Evolutionary conservation across 2,113 vertebrate genomes (phyloP).

Genomic region (Sorex fumeus): DNA sequence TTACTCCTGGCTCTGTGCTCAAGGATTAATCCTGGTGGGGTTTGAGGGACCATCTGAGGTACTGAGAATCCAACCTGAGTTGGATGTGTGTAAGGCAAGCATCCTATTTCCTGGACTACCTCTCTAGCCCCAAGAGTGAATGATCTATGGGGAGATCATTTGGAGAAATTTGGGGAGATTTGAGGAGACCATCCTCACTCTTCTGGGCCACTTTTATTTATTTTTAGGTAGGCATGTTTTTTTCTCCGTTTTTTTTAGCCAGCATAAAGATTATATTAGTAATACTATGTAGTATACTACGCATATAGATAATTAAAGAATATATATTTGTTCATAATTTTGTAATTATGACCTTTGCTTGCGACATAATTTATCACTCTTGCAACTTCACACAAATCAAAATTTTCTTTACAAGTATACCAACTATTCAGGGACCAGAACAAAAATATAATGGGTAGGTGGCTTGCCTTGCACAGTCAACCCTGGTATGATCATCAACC

Average conservation of each 20-base stretch:
- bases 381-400: constrained; percentile 17
- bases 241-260: background rate
- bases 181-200: background rate
- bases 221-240: background rate
- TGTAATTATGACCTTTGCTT: background rate
- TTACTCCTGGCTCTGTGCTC: no score
- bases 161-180: no score
- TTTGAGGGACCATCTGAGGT: no score
- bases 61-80: no score
- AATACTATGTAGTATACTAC: rapidly evolving
- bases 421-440: background rate
- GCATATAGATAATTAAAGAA: background rate
- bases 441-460: no score
- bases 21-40: no score
- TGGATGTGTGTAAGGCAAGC: no score
- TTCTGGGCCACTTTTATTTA: background rate
- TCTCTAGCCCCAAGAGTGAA: no score
- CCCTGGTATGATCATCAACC: no score
- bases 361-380: constrained; percentile 15
- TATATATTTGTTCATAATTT: background rate
- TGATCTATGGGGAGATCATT: background rate
- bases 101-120: no score
- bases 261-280: background rate
- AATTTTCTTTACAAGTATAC: background rate
- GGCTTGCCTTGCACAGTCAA: no score